Evolutionary conservation across 2,888 invertebrate species (phyloP).

Genomic region (Drosophila barbarae): DNA sequence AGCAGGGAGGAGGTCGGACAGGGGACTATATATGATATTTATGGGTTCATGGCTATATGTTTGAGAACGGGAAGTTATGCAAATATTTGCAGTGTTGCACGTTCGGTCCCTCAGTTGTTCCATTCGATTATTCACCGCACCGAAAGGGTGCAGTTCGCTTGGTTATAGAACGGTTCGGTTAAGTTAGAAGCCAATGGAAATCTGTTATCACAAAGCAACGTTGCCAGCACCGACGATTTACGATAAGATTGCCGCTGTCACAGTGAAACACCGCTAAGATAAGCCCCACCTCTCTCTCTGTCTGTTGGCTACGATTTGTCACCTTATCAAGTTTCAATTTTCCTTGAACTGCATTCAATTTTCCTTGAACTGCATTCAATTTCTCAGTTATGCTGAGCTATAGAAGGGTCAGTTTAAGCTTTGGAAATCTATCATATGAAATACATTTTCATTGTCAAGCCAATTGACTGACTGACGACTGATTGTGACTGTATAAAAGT

Average conservation of each 20-base stretch:
- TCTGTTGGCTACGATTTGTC: slow-evolving; percentile 6
- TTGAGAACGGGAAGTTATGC: slow-evolving; percentile 36
- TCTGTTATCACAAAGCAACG: slow-evolving; percentile 43
- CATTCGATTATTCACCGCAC: slow-evolving; percentile 1
- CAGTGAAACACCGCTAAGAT: slow-evolving; percentile 27
- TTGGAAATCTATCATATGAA: slow-evolving; percentile 4
- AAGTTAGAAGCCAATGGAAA: slow-evolving; percentile 29
- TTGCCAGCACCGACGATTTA: slow-evolving; percentile 31
- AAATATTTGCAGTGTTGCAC: slow-evolving; percentile 42
- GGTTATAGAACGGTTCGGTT: slow-evolving; percentile 7
- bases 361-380: slow-evolving; percentile 3
- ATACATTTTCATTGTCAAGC: slow-evolving; percentile 9
- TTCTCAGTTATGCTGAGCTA: slow-evolving; percentile 4
- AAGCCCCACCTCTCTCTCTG: neutral
- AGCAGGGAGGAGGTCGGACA: slow-evolving; percentile 3
- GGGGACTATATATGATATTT: neutral
- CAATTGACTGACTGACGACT: slow-evolving; percentile 1
- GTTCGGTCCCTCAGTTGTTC: slow-evolving; percentile 34
- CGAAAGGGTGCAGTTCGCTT: slow-evolving; percentile 5
- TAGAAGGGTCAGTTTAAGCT: neutral
- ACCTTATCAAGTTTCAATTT: slow-evolving; percentile 23
- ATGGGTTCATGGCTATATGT: slow-evolving; percentile 14
- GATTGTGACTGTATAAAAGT: slow-evolving; percentile 10
- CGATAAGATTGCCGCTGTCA: slow-evolving; percentile 32
- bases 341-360: slow-evolving; percentile 3